Evolutionary conservation across 2,797 vertebrate genomes (phyloP).

Genomic region (Picus viridis): DNA sequence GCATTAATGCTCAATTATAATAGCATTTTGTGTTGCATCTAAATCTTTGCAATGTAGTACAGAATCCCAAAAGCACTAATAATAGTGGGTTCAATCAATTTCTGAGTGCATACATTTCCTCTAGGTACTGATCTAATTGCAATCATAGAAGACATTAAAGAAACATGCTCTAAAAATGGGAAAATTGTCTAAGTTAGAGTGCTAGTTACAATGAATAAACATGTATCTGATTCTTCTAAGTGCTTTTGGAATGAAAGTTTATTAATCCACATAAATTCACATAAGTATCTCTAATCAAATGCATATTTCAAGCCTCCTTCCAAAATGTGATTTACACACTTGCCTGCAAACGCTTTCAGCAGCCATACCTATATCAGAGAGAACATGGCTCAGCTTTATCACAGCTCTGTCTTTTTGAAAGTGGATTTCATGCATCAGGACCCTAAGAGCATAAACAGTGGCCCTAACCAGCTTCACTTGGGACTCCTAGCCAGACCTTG

Average conservation of each 20-base stretch:
- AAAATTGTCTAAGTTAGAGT: slow-evolving; percentile 54
- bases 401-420: not conserved
- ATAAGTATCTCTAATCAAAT: slow-evolving; percentile 37
- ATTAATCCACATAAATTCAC: slow-evolving; percentile 61
- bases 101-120: slow-evolving; percentile 76
- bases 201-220: slow-evolving; percentile 68
- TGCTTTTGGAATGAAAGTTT: slow-evolving; percentile 62
- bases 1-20: slow-evolving; percentile 70
- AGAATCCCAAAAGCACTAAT: slow-evolving; percentile 68
- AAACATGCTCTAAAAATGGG: slow-evolving; percentile 69
- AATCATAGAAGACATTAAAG: slow-evolving; percentile 75
- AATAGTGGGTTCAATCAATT: slow-evolving; percentile 76
- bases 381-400: not conserved
- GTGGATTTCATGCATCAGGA: not conserved
- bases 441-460: not conserved
- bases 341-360: not conserved
- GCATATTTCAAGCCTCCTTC: not conserved
- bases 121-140: slow-evolving; percentile 76
- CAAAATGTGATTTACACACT: not conserved
- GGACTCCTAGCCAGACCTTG: not conserved
- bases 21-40: slow-evolving; percentile 44
- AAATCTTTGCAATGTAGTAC: slow-evolving; percentile 50
- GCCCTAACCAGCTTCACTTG: not conserved
- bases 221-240: slow-evolving; percentile 56
- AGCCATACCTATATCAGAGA: not conserved